A percentile compares a stretch with the other conserved stretches of the same genome.
phyloP scores from a whole-genome alignment of 35 echinoderm and acorn worm species.

The Stichopus chloronotus region DNA sequence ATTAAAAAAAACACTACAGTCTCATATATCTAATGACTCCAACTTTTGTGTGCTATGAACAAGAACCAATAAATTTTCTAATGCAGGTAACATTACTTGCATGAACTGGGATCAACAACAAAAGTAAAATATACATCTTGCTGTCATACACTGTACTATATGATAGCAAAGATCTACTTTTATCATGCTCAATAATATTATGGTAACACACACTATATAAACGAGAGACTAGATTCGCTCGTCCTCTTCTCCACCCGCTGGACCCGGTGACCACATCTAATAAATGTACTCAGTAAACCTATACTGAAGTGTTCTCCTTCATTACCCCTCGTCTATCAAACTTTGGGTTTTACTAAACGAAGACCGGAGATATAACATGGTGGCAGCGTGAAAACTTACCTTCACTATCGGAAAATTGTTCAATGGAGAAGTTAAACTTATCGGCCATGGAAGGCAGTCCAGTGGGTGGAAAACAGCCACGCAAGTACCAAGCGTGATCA shows the following conservation, averaged over 20 bases:
- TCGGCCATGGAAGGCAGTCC: neutral
- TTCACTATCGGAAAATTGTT: neutral
- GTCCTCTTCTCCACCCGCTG: neutral
- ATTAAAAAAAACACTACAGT: no score
- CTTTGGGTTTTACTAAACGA: neutral
- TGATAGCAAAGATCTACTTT: no score
- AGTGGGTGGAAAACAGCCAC: slow-evolving; percentile 25
- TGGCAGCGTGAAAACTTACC: slow-evolving; percentile 1
- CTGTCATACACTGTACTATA: slow-evolving; percentile 10
- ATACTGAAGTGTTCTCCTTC: no score
- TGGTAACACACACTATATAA: no score
- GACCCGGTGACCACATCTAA: slow-evolving; percentile 5
- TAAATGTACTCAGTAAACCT: neutral
- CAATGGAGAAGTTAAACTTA: neutral
- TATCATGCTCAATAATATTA: no score
- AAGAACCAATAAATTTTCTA: no score
- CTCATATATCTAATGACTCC: no score
- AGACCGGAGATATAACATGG: neutral
- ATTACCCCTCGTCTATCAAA: neutral
- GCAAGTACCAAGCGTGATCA: neutral
- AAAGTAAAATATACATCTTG: no score
- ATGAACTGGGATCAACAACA: no score
- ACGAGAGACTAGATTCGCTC: no score
- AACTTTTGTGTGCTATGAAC: no score
- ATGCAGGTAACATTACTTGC: no score